Conservation (phyloP, 37 sponge, comb jelly and placozoan genomes). For the Ephydatia muelleri region DNA sequence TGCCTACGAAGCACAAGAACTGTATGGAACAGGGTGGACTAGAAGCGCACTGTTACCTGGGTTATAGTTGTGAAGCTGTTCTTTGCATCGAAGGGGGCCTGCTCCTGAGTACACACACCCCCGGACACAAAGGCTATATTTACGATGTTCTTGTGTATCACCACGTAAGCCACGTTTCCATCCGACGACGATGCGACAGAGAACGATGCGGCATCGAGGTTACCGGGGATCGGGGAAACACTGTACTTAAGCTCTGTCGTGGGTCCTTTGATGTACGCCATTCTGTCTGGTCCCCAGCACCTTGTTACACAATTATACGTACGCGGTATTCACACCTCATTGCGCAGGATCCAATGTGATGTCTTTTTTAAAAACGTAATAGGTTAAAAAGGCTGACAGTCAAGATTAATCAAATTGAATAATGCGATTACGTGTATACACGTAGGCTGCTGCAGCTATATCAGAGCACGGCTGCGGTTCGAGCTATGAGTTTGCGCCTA, state of each 20-base stretch:
- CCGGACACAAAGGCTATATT: not conserved
- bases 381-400: too few species aligned
- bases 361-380: too few species aligned
- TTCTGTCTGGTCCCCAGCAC: too few species aligned
- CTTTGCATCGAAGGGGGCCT: not conserved
- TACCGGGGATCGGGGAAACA: conserved; percentile 19
- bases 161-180: conserved; percentile 13
- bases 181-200: conserved; percentile 7
- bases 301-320: too few species aligned
- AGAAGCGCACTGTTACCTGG: conserved; percentile 13
- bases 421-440: too few species aligned
- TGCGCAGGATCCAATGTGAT: too few species aligned
- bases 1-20: conserved; percentile 17
- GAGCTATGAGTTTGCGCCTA: too few species aligned
- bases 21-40: not conserved
- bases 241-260: conserved; percentile 6
- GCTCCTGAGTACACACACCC: conserved; percentile 13
- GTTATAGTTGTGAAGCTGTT: conserved; percentile 12
- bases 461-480: too few species aligned
- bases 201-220: conserved; percentile 10
- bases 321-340: too few species aligned
- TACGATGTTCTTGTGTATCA: conserved; percentile 29
- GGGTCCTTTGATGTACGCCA: not conserved
- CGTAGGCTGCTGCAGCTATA: too few species aligned
- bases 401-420: too few species aligned